phyloP scores from a whole-genome alignment of 2,113 vertebrate species.

The Ginglymostoma cirratum region DNA sequence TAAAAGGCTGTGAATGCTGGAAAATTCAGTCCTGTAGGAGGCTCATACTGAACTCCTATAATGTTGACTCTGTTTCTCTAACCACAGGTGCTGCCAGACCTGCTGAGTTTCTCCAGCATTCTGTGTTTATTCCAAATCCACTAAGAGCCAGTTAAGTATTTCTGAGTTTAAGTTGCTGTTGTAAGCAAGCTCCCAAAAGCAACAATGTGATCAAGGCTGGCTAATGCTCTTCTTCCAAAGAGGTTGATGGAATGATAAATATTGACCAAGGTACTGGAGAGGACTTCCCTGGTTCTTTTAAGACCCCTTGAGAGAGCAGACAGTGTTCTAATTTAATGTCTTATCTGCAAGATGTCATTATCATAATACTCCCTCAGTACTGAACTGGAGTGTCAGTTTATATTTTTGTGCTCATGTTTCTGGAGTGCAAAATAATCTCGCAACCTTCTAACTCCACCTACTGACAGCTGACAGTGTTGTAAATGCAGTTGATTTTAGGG shows the following conservation, averaged over 20 bases:
- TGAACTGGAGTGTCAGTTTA: background rate
- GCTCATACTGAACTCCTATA: too few relatives aligned
- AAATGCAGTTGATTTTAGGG: background rate
- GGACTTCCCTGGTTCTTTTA: background rate
- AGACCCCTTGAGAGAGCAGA: background rate
- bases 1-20: too few relatives aligned
- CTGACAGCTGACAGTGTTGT: background rate
- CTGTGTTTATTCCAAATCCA: background rate
- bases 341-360: background rate
- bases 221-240: background rate
- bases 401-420: background rate
- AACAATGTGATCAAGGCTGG: background rate
- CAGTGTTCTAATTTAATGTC: background rate
- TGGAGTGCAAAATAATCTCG: too few relatives aligned
- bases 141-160: background rate
- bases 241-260: background rate
- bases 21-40: too few relatives aligned
- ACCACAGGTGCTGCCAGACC: too few relatives aligned
- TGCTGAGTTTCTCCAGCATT: too few relatives aligned
- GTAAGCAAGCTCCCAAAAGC: background rate
- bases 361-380: background rate
- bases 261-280: background rate
- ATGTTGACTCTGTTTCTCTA: too few relatives aligned
- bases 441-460: background rate
- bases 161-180: background rate